These are phyloP conservation scores for Daktulosphaira vitifoliae DNA, from an alignment of 1,140 invertebrate genomes.

Conservation along the genomic window DNA sequence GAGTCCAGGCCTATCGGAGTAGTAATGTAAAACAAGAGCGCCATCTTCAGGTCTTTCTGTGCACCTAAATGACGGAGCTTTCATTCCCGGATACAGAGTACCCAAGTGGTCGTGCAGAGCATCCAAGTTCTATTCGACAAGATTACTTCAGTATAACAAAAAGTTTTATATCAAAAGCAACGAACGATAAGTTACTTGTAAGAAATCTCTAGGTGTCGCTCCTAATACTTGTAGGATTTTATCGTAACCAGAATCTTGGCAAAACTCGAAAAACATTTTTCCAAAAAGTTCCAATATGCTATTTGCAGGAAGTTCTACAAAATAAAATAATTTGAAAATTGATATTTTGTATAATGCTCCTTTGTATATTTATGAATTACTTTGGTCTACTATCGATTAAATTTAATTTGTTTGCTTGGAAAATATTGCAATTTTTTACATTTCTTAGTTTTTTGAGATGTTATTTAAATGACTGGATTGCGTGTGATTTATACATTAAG, in stretches of 20 bases:
- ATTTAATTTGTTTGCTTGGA: too few relatives aligned
- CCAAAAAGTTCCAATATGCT: conserved; percentile 87
- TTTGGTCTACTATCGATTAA: too few relatives aligned
- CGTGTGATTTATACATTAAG: too few relatives aligned
- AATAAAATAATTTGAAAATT: too few relatives aligned
- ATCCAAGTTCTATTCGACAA: conserved; percentile 65
- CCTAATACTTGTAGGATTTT: conserved; percentile 86
- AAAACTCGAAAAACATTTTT: conserved; percentile 89
- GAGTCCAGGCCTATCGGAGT: conserved; percentile 83
- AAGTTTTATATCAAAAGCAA: not conserved
- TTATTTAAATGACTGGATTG: too few relatives aligned
- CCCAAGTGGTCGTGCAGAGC: conserved; percentile 88
- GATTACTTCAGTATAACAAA: too few relatives aligned
- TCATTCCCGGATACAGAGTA: conserved; percentile 86
- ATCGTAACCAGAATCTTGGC: conserved; percentile 88
- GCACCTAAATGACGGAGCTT: conserved; percentile 83
- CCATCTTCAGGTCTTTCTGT: conserved; percentile 76
- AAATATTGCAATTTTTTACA: not conserved
- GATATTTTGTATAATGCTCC: too few relatives aligned
- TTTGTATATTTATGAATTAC: too few relatives aligned
- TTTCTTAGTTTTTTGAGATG: too few relatives aligned
- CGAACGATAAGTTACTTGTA: conserved; percentile 56
- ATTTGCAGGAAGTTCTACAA: conserved; percentile 77
- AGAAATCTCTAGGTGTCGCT: conserved; percentile 82
- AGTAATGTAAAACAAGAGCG: conserved; percentile 80